Conservation (phyloP, 2,888 invertebrate genomes). For the Phalera bucephala region DNA sequence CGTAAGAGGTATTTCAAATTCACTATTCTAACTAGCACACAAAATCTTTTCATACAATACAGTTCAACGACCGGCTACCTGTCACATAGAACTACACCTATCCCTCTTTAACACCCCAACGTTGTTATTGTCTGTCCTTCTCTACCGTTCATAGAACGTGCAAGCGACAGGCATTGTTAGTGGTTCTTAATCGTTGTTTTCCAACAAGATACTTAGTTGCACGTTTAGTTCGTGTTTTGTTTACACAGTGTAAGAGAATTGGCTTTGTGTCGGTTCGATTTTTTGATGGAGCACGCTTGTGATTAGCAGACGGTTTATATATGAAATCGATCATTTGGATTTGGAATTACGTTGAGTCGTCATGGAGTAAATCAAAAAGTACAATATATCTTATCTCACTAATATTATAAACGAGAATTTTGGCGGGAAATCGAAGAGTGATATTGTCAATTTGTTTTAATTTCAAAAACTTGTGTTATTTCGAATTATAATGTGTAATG, state of each 20-base stretch:
- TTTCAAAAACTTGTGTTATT: too few relatives aligned
- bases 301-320: not conserved
- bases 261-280: slow-evolving; percentile 29
- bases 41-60: slow-evolving; percentile 29
- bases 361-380: not conserved
- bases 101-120: slow-evolving; percentile 21
- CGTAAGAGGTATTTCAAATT: too few relatives aligned
- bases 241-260: slow-evolving; percentile 17
- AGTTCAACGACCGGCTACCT: slow-evolving; percentile 46
- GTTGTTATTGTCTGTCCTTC: slow-evolving; percentile 24
- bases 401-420: too few relatives aligned
- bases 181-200: slow-evolving; percentile 40
- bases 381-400: too few relatives aligned
- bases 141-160: slow-evolving; percentile 31
- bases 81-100: slow-evolving; percentile 35
- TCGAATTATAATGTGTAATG: too few relatives aligned
- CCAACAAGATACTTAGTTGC: slow-evolving; percentile 38
- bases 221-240: slow-evolving; percentile 26
- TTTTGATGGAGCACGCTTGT: too few relatives aligned
- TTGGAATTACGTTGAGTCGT: too few relatives aligned
- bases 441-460: too few relatives aligned
- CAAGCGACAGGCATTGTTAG: slow-evolving; percentile 40
- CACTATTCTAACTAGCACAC: too few relatives aligned
- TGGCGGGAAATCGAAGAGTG: too few relatives aligned
- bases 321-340: not conserved